Percentiles rank a stretch among this genome's conserved stretches.
These are phyloP conservation scores for Drosophila sulfurigaster DNA, from an alignment of 1,140 invertebrate genomes.

Conservation along the genomic window DNA sequence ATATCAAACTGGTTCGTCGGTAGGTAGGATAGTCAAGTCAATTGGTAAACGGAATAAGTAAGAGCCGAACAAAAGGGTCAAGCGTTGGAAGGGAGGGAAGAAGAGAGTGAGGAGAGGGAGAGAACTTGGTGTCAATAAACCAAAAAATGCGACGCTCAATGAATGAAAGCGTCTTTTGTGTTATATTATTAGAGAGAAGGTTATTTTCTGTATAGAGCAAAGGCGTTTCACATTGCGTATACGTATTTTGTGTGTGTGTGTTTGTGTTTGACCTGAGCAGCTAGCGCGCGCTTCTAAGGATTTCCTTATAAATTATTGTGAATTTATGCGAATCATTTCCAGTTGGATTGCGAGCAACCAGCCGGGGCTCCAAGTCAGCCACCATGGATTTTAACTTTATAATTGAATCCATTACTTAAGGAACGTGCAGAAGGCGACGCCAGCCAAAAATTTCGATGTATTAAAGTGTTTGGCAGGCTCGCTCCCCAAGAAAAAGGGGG, in stretches of 20 bases:
- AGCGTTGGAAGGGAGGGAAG: conserved; percentile 25
- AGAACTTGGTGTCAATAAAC: conserved; percentile 59
- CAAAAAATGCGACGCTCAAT: conserved; percentile 57
- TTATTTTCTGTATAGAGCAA: background rate
- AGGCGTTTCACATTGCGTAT: conserved; percentile 10
- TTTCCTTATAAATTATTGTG: conserved; percentile 83
- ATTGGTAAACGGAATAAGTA: conserved; percentile 65
- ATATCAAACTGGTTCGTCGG: conserved; percentile 12
- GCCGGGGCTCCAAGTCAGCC: conserved; percentile 40
- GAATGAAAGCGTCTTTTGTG: conserved; percentile 43
- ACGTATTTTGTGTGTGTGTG: background rate
- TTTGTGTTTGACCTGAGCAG: conserved; percentile 11
- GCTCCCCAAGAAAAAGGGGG: background rate
- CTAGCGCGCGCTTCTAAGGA: conserved; percentile 52
- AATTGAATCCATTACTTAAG: conserved; percentile 83
- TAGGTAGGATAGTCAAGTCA: conserved; percentile 52
- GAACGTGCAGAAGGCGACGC: conserved; percentile 65
- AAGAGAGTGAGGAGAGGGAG: background rate
- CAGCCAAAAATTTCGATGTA: conserved; percentile 72
- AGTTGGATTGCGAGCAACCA: conserved; percentile 69
- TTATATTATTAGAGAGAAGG: conserved; percentile 18
- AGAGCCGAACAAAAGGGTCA: conserved; percentile 74
- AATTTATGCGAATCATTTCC: conserved; percentile 83
- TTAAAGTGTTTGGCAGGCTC: conserved; percentile 65
- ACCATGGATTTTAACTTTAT: conserved; percentile 81